Evolutionary conservation across 2,888 invertebrate species (phyloP).

Genomic region (Choristoneura rosaceana): DNA sequence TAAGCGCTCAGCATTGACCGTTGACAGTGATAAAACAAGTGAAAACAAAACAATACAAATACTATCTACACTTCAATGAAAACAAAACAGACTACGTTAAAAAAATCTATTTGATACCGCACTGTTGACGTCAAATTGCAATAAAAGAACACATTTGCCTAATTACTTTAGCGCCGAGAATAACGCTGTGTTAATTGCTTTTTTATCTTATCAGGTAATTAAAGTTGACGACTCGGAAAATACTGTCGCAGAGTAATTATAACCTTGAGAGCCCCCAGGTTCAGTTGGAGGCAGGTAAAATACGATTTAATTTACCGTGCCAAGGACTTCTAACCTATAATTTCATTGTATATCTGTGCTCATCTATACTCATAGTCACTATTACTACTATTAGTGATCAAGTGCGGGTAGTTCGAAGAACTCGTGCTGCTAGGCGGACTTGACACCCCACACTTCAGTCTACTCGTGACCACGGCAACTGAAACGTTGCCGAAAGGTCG

Average conservation of each 20-base stretch:
- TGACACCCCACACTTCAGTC: too few relatives aligned
- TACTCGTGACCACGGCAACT: too few relatives aligned
- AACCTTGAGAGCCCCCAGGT: background rate
- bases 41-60: constrained; percentile 41
- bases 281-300: background rate
- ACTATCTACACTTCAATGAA: constrained; percentile 22
- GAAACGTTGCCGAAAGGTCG: too few relatives aligned
- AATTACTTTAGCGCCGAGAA: background rate
- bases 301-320: background rate
- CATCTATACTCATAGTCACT: too few relatives aligned
- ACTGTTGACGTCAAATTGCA: constrained; percentile 15
- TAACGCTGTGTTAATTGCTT: background rate
- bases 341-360: too few relatives aligned
- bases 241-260: constrained; percentile 8
- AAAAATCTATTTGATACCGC: constrained; percentile 23
- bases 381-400: too few relatives aligned
- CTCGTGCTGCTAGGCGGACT: too few relatives aligned
- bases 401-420: too few relatives aligned
- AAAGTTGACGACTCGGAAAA: constrained; percentile 2
- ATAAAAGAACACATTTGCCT: constrained; percentile 9
- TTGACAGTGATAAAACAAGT: constrained; percentile 58
- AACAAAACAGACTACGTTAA: constrained; percentile 30
- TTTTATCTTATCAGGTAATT: constrained; percentile 6
- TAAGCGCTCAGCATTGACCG: constrained; percentile 63
- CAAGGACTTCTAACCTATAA: too few relatives aligned